Percentiles rank a stretch among this genome's conserved stretches.
Conservation (phyloP, 2,888 invertebrate genomes). For the Drosophila percnosoma region DNA sequence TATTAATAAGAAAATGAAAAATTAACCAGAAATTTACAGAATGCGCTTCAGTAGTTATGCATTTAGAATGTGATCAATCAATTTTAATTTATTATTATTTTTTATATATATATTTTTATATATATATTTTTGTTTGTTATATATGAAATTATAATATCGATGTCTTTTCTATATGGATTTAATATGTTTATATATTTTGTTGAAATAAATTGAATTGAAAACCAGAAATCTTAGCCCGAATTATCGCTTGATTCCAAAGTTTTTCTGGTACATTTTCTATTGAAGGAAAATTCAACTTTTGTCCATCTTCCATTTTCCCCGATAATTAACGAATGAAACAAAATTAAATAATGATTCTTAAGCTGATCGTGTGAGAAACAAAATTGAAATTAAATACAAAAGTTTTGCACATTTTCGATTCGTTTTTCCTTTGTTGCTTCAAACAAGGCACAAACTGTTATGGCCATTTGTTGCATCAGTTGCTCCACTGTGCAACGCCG, state of each 20-base stretch:
- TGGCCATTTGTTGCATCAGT: not conserved
- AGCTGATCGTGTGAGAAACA: no score
- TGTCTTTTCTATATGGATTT: not conserved
- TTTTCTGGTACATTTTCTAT: not conserved
- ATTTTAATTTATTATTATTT: no score
- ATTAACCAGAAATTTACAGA: no score
- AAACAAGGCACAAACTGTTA: not conserved
- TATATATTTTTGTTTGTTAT: not conserved
- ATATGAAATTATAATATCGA: not conserved
- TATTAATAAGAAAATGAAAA: no score
- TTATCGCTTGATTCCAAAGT: not conserved
- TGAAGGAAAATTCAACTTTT: not conserved
- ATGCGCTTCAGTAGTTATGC: no score
- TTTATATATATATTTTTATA: no score
- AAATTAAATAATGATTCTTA: not conserved
- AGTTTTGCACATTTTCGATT: not conserved
- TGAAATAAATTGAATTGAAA: not conserved
- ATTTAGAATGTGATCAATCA: no score
- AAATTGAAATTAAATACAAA: not conserved
- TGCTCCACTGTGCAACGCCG: conserved; percentile 16
- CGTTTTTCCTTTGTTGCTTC: not conserved
- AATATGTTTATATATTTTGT: not conserved
- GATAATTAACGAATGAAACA: no score
- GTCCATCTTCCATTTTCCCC: no score
- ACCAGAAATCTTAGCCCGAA: not conserved